phyloP scores from a whole-genome alignment of 1,140 invertebrate genomes.

The Atta texana region DNA sequence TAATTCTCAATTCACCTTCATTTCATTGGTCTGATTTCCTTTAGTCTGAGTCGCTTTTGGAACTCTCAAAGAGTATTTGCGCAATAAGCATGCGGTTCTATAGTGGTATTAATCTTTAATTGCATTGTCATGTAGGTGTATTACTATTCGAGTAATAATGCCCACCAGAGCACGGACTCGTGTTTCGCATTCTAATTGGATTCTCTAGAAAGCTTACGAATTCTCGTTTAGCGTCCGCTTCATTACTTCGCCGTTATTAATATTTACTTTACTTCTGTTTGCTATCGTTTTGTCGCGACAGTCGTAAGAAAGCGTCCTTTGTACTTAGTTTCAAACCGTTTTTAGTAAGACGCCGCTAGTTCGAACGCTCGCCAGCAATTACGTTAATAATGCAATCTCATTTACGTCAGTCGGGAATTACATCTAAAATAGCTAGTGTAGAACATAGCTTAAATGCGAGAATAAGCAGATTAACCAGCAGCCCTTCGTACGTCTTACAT shows the following conservation, averaged over 20 bases:
- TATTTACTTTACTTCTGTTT: constrained; percentile 60
- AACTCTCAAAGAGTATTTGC: constrained; percentile 31
- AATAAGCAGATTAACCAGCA: constrained; percentile 55
- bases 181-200: constrained; percentile 67
- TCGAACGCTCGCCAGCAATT: constrained; percentile 58
- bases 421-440: constrained; percentile 59
- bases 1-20: constrained; percentile 36
- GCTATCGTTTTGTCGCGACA: constrained; percentile 55
- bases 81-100: constrained; percentile 34
- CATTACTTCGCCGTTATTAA: constrained; percentile 61
- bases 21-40: constrained; percentile 14
- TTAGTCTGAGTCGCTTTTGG: neutral
- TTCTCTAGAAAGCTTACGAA: constrained; percentile 55
- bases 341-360: constrained; percentile 44
- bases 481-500: constrained; percentile 50
- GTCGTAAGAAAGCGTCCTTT: constrained; percentile 46
- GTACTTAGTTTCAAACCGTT: constrained; percentile 26
- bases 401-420: constrained; percentile 60
- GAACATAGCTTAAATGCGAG: constrained; percentile 60
- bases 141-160: constrained; percentile 55
- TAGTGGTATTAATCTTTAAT: constrained; percentile 69
- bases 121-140: constrained; percentile 61
- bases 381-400: constrained; percentile 63
- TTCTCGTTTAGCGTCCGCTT: constrained; percentile 55
- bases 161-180: constrained; percentile 30